Conservation (phyloP, 2,797 vertebrate species). For the Melanotaenia pygmaea region DNA sequence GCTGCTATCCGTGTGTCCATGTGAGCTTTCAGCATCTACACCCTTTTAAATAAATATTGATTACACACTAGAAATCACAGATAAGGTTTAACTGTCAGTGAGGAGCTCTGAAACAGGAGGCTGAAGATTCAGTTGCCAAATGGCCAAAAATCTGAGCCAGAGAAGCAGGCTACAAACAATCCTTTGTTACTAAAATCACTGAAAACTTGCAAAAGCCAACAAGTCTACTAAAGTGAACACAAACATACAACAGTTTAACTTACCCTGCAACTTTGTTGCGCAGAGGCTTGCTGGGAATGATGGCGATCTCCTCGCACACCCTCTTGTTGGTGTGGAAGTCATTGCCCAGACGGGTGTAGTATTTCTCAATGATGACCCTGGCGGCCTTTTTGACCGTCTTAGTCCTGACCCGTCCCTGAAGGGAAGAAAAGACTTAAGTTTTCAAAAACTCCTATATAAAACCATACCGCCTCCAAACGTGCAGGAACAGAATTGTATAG, state of each 20-base stretch:
- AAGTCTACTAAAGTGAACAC: neutral
- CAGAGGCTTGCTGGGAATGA: constrained; percentile 96
- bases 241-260: constrained; percentile 40
- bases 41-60: too few relatives aligned
- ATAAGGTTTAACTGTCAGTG: too few relatives aligned
- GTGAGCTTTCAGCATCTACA: too few relatives aligned
- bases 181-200: too few relatives aligned
- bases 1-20: too few relatives aligned
- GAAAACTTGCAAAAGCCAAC: neutral
- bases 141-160: too few relatives aligned
- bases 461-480: neutral
- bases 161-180: neutral
- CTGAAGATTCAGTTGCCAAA: too few relatives aligned
- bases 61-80: too few relatives aligned
- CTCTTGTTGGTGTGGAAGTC: constrained; percentile 99
- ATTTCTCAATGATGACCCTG: constrained; percentile 97
- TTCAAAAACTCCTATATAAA: neutral
- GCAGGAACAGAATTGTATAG: neutral
- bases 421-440: neutral
- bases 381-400: constrained; percentile 98
- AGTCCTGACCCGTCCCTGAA: constrained; percentile 94
- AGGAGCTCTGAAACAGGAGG: too few relatives aligned
- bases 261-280: constrained; percentile 98
- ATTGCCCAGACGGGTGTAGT: constrained; percentile 95
- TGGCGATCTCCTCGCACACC: constrained; percentile 97